Evolutionary conservation across 2,888 invertebrate species (phyloP).

Genomic region (Tetragonula carbonaria): DNA sequence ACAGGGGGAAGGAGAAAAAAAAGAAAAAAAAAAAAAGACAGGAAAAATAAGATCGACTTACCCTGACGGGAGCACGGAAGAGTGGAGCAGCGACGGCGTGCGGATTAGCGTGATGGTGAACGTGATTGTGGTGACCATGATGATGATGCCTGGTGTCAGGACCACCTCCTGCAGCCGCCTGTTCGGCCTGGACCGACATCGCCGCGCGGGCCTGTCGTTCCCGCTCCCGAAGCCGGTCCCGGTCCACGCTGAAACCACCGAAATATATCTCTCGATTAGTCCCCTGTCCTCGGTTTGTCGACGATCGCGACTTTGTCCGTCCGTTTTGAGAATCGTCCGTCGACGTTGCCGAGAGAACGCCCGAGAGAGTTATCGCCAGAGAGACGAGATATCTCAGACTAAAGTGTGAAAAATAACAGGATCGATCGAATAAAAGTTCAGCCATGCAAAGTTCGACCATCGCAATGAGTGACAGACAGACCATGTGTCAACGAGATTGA

Average conservation of each 20-base stretch:
- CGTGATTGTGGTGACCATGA: slow-evolving; percentile 79
- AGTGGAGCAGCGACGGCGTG: slow-evolving; percentile 74
- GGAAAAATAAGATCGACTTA: slow-evolving; percentile 67
- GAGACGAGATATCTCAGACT: too few relatives aligned
- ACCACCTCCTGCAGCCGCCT: slow-evolving; percentile 87
- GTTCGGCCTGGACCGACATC: slow-evolving; percentile 88
- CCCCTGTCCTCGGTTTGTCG: too few relatives aligned
- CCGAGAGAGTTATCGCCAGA: too few relatives aligned
- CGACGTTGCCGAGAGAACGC: too few relatives aligned
- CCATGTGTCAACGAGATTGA: too few relatives aligned
- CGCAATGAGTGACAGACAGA: too few relatives aligned
- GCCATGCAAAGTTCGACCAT: too few relatives aligned
- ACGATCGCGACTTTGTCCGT: not conserved
- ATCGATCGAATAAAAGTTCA: too few relatives aligned
- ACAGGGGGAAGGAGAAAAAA: not conserved
- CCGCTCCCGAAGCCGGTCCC: slow-evolving; percentile 91
- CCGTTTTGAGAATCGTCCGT: not conserved
- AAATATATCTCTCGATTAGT: slow-evolving; percentile 21
- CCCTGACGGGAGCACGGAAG: slow-evolving; percentile 81
- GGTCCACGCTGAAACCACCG: slow-evolving; percentile 85
- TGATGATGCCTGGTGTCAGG: slow-evolving; percentile 87
- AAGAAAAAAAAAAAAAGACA: too few relatives aligned
- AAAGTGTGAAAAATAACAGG: too few relatives aligned
- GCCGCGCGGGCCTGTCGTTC: slow-evolving; percentile 91
- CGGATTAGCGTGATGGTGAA: slow-evolving; percentile 78